These are phyloP conservation scores for Addax nasomaculatus DNA, from an alignment of 2,113 vertebrate genomes.

Conservation along the genomic window DNA sequence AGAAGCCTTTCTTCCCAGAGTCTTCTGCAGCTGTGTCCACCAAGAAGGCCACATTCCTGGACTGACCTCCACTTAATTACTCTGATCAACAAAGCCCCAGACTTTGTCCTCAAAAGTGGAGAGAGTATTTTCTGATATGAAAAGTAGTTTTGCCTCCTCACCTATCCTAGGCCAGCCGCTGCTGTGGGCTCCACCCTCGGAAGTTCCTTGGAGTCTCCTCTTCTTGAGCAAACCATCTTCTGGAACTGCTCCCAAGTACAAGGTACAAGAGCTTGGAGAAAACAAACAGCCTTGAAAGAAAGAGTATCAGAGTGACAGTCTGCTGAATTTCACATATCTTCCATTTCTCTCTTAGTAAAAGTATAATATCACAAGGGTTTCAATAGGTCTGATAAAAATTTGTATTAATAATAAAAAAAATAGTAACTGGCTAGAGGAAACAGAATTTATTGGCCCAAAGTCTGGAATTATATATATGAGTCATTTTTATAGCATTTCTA, in stretches of 20 bases:
- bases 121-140: constrained; percentile 12
- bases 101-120: constrained; percentile 2
- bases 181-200: not conserved
- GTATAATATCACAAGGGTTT: not conserved
- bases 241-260: not conserved
- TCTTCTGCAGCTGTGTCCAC: constrained; percentile 49
- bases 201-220: not conserved
- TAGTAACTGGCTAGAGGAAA: not conserved
- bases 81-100: constrained; percentile 25
- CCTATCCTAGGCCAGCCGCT: not conserved
- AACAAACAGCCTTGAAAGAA: not conserved
- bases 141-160: not conserved
- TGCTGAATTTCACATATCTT: not conserved
- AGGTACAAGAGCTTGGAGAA: not conserved
- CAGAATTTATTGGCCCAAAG: not conserved
- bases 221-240: not conserved
- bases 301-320: not conserved
- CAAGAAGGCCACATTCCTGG: constrained; percentile 43
- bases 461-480: not conserved
- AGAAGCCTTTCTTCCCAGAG: constrained; percentile 55
- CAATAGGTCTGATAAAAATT: not conserved
- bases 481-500: constrained; percentile 14
- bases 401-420: constrained; percentile 28
- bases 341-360: constrained; percentile 16
- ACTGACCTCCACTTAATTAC: constrained; percentile 24